Evolutionary conservation across 2,797 vertebrate genomes (phyloP).

Genomic region (Lophotriccus pileatus): DNA sequence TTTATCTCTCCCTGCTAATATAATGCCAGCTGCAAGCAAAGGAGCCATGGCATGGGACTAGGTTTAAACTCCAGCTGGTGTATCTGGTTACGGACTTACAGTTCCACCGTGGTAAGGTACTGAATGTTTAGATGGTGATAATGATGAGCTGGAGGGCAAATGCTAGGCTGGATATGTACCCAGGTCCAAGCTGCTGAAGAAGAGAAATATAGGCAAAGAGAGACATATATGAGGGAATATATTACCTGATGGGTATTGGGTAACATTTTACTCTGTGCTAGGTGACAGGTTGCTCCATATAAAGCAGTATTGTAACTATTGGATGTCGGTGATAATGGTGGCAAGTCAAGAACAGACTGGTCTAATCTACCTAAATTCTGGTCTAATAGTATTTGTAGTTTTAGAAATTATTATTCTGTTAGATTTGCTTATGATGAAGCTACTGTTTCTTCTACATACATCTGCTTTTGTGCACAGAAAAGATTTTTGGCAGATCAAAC

Average conservation of each 20-base stretch:
- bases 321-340: not conserved
- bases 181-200: not conserved
- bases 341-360: not conserved
- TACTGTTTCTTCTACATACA: not conserved
- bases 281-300: not conserved
- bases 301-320: not conserved
- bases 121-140: not conserved
- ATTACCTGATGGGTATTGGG: not conserved
- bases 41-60: not conserved
- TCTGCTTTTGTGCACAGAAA: not conserved
- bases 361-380: not conserved
- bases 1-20: not conserved
- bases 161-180: accelerated
- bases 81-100: not conserved
- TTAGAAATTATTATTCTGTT: not conserved
- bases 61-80: not conserved
- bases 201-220: not conserved
- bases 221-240: not conserved
- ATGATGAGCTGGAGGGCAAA: not conserved
- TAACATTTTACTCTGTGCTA: not conserved
- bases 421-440: not conserved
- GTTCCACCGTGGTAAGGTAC: not conserved
- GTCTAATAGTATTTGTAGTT: not conserved
- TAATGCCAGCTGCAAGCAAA: not conserved
- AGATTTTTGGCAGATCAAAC: not conserved